Conservation (phyloP, 1,140 invertebrate genomes). For the Neuroterus valhalla region DNA sequence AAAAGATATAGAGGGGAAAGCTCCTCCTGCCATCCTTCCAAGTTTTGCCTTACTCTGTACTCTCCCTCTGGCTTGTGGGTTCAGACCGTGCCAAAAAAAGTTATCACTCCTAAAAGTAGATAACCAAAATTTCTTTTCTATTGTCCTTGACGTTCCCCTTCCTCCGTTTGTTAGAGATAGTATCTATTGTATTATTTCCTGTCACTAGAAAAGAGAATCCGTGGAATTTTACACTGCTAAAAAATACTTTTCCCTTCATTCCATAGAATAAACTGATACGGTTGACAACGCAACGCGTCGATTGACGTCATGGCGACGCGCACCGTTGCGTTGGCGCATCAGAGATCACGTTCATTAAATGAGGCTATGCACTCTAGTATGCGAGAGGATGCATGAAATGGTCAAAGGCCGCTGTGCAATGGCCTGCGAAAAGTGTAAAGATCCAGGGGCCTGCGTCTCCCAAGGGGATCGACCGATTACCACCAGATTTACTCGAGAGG, state of each 20-base stretch:
- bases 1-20: too few relatives aligned
- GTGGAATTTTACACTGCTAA: constrained; percentile 45
- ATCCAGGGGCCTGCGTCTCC: constrained; percentile 1
- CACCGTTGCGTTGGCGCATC: constrained; percentile 49
- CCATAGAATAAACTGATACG: constrained; percentile 31
- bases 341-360: constrained; percentile 60
- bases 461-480: constrained; percentile 22
- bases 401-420: constrained; percentile 36
- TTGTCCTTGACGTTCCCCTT: too few relatives aligned
- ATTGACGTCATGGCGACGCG: constrained; percentile 60
- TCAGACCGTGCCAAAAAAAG: too few relatives aligned
- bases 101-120: too few relatives aligned
- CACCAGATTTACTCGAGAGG: constrained; percentile 15
- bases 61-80: too few relatives aligned
- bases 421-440: constrained; percentile 7
- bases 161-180: too few relatives aligned
- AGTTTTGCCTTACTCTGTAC: too few relatives aligned
- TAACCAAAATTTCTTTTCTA: too few relatives aligned
- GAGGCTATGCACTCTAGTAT: constrained; percentile 34
- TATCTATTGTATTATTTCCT: constrained; percentile 44
- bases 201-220: constrained; percentile 45
- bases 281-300: constrained; percentile 47
- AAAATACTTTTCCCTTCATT: constrained; percentile 55
- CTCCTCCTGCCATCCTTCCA: too few relatives aligned
- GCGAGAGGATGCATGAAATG: constrained; percentile 23